A percentile compares a stretch with the other conserved stretches of the same genome.
Evolutionary conservation across 2,113 vertebrate species (phyloP).

Genomic region (Pteronura brasiliensis): DNA sequence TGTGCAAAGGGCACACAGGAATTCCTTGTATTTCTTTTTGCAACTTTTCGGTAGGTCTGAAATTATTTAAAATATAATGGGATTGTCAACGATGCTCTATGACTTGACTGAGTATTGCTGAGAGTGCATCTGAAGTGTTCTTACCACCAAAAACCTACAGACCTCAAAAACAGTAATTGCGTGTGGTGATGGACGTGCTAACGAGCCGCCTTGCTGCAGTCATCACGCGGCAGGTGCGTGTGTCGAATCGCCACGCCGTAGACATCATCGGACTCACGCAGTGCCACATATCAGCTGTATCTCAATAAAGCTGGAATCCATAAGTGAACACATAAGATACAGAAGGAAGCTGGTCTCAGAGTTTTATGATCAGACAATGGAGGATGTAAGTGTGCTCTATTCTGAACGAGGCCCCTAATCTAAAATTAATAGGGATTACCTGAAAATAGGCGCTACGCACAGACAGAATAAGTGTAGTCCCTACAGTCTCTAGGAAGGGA

Average conservation of each 20-base stretch:
- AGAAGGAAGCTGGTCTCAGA: background rate
- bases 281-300: fast-evolving
- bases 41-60: background rate
- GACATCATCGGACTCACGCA: fast-evolving
- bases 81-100: too few species aligned
- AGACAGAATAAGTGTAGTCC: fast-evolving
- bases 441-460: fast-evolving
- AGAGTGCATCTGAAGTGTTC: background rate
- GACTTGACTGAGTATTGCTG: background rate
- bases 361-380: fast-evolving
- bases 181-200: too few species aligned
- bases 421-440: background rate
- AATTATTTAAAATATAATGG: background rate
- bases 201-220: fast-evolving
- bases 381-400: background rate
- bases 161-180: background rate
- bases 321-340: background rate
- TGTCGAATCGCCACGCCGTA: fast-evolving
- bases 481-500: background rate
- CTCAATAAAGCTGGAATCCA: background rate
- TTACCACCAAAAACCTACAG: background rate
- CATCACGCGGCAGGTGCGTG: fast-evolving
- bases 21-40: background rate
- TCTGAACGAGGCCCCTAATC: fast-evolving
- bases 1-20: fast-evolving